Evolutionary conservation across 1,140 invertebrate genomes (phyloP), one percentile per base, ranked within the genome.

Genomic region (Zaprionus taronus): DNA sequence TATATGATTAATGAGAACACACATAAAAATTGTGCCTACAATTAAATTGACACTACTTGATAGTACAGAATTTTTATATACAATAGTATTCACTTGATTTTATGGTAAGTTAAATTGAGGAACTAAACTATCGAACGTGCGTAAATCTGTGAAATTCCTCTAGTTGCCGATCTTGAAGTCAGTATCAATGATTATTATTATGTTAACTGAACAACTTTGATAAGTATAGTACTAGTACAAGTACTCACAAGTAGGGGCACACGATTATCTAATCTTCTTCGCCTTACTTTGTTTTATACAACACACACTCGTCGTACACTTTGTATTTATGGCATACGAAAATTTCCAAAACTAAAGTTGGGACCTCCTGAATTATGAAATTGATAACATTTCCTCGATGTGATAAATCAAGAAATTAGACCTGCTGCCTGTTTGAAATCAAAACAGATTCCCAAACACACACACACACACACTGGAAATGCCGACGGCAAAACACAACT

Each of bases 401-500:
- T 24, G 47, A 24, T 51, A 51, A 51, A 51, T 51, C 47, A 51
- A 51, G 47, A 49, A 20, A 49, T 20, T 20, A 20, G 15, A 41
- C 14, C 38, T n/a, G 38, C 38, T 41, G n/a, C 11, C 20, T 17
- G 4, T 1, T 47, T 14, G 0, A 51, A 51, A 51, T 51, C 47
- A 51, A 51, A 51, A 51, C 47, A 24, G 22, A 2, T 51, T 20
- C 20, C 11, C 36, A 38, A 38, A 38, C 7, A 38, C 41, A 44
- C 6, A 17, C 41, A 44, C 6, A 17, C 6, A 38, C 36, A 38
- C 36, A 14, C 36, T 5, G 6, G 15, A 11, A 11, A 15, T 47
- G 38, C 60, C 60, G 60, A 62, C 60, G 60, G 60, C 60, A 49
- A 62, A 26, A 20, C 60, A 49, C 2, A 61, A 61, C 5, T 28